These are phyloP conservation scores for Spilarctia lutea DNA, from an alignment of 2,888 invertebrate species.

Conservation along the genomic window DNA sequence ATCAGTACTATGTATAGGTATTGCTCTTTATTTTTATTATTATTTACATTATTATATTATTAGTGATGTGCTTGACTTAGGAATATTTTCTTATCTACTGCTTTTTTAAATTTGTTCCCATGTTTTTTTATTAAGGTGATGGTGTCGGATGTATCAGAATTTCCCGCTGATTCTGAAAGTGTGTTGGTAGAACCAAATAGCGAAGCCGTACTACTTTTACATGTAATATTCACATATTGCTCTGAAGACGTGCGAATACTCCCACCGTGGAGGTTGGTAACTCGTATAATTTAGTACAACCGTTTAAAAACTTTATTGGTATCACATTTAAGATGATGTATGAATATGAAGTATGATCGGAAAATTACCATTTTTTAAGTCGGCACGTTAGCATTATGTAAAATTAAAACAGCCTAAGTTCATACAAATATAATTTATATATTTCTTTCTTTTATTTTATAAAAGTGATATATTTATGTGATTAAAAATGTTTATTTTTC, in stretches of 20 bases:
- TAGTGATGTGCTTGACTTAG: not conserved
- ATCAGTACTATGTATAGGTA: not conserved
- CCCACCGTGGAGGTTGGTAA: conserved; percentile 25
- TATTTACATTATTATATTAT: too few species aligned
- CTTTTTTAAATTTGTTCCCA: not conserved
- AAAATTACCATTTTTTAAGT: too few species aligned
- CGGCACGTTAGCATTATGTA: too few species aligned
- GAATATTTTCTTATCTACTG: not conserved
- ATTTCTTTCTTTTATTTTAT: too few species aligned
- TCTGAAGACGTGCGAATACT: conserved; percentile 71
- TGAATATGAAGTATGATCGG: too few species aligned
- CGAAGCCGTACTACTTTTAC: conserved; percentile 65
- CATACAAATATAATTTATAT: too few species aligned
- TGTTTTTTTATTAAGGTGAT: conserved; percentile 58
- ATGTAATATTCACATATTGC: conserved; percentile 71
- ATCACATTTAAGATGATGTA: too few species aligned
- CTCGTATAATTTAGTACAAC: not conserved
- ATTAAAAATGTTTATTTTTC: too few species aligned
- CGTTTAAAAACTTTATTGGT: not conserved
- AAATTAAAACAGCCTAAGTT: too few species aligned
- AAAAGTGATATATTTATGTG: too few species aligned
- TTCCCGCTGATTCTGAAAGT: conserved; percentile 68
- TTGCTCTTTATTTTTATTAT: not conserved
- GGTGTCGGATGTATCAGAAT: conserved; percentile 69
- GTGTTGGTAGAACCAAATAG: conserved; percentile 58